Percentiles rank a stretch among this genome's conserved stretches.
Conservation (phyloP, 2,113 vertebrate genomes). For the Eira barbara region DNA sequence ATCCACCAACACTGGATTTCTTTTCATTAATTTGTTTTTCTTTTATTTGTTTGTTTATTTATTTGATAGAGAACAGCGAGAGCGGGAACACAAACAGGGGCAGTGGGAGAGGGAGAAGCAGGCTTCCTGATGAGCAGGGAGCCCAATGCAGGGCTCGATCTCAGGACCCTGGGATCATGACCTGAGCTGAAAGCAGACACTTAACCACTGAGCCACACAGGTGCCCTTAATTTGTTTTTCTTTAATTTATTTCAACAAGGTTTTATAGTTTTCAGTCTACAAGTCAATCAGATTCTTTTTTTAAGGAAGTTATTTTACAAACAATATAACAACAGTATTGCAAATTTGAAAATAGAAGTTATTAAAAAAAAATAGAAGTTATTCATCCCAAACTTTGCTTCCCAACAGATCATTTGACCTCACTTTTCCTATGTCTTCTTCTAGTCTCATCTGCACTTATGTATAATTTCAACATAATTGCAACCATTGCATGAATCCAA, state of each 20-base stretch:
- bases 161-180: no score
- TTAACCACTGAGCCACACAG: no score
- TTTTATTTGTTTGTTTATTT: neutral
- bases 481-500: neutral
- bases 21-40: neutral
- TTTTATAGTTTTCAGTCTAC: neutral
- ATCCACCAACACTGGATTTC: neutral
- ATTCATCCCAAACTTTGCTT: constrained; percentile 15
- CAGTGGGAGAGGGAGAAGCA: no score
- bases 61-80: no score
- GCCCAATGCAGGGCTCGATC: no score
- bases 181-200: no score
- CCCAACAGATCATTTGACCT: neutral
- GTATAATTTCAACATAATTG: neutral
- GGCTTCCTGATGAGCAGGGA: no score
- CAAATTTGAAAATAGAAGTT: neutral
- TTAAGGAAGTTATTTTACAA: neutral
- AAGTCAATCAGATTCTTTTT: neutral
- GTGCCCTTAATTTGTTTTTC: neutral
- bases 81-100: no score
- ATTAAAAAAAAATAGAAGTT: constrained; percentile 19
- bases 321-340: neutral
- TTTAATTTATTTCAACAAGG: neutral
- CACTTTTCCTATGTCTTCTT: neutral
- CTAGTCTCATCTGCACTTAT: neutral